Percentiles rank a stretch among this genome's conserved stretches.
These are phyloP conservation scores for Trogon melanurus DNA, from an alignment of 2,113 vertebrate genomes.

Conservation along the genomic window DNA sequence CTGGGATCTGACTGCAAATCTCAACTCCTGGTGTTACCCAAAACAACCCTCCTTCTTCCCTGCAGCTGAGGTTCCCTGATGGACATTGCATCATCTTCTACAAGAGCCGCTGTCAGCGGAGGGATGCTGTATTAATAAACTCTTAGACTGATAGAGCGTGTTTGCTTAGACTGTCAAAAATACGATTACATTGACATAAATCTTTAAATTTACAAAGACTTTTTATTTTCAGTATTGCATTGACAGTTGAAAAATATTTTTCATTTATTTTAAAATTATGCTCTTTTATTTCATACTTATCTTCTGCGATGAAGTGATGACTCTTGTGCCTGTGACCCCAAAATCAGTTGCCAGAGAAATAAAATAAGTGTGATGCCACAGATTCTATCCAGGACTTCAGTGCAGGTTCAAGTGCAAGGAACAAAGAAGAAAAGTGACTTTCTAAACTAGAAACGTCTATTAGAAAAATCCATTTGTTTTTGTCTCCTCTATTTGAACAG, in stretches of 20 bases:
- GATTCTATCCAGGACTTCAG: background rate
- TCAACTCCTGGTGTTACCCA: fast-evolving
- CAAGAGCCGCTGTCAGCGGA: background rate
- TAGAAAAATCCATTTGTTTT: background rate
- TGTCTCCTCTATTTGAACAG: background rate
- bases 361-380: background rate
- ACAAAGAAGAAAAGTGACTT: background rate
- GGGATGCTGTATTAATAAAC: background rate
- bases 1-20: background rate
- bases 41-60: background rate
- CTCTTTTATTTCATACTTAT: background rate
- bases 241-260: background rate
- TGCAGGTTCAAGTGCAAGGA: background rate
- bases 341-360: background rate
- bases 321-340: background rate
- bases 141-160: background rate
- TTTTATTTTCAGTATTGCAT: background rate
- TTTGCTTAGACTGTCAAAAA: background rate
- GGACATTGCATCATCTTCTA: background rate
- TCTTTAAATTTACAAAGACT: background rate
- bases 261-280: background rate
- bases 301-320: background rate
- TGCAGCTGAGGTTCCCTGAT: background rate
- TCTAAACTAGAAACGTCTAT: background rate
- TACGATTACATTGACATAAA: background rate